phyloP scores from a whole-genome alignment of 2,888 invertebrate species.

The Morpho achilles region DNA sequence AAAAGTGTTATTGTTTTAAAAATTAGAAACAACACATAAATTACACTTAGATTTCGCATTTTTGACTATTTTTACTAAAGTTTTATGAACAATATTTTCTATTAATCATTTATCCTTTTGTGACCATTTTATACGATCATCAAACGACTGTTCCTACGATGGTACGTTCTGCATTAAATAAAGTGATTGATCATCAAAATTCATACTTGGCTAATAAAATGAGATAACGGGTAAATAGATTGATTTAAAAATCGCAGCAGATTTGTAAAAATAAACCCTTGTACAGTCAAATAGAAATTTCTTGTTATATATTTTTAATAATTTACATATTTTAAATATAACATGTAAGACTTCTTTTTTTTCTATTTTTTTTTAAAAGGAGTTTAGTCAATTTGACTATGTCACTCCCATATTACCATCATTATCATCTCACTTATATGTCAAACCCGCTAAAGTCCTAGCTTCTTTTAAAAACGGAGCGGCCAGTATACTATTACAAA shows the following conservation, averaged over 20 bases:
- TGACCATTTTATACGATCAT: background rate
- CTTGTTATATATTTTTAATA: background rate
- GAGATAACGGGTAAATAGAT: too few relatives aligned
- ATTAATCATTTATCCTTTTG: background rate
- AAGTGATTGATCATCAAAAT: background rate
- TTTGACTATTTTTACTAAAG: conserved; percentile 12
- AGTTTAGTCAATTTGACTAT: too few relatives aligned
- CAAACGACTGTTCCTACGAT: background rate
- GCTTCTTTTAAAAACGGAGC: too few relatives aligned
- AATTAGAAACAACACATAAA: conserved; percentile 30
- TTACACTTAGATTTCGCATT: conserved; percentile 33
- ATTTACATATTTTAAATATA: background rate
- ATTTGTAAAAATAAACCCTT: background rate
- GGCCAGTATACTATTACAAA: too few relatives aligned
- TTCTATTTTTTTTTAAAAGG: background rate
- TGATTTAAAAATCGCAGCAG: too few relatives aligned
- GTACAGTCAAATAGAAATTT: background rate
- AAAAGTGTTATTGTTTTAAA: conserved; percentile 29
- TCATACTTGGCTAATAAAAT: too few relatives aligned
- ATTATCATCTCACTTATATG: too few relatives aligned
- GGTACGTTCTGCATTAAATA: background rate
- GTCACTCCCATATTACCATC: too few relatives aligned
- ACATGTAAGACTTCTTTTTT: background rate
- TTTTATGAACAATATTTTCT: background rate
- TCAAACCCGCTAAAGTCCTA: too few relatives aligned